Conservation (phyloP, 2,797 vertebrate genomes). For the Falco concolor region DNA sequence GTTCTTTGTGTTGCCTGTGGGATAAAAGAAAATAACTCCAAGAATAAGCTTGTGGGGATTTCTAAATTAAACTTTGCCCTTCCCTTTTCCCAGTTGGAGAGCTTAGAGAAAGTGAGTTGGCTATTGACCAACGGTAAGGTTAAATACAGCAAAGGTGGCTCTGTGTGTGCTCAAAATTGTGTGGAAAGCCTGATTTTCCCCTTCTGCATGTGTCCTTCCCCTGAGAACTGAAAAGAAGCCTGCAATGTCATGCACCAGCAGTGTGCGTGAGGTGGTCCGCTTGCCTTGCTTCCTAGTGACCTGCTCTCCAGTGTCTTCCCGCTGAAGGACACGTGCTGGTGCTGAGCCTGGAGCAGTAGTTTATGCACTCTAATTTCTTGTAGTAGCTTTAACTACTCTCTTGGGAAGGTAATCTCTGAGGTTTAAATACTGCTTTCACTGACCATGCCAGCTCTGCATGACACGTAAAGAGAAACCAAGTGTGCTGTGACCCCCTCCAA, state of each 20-base stretch:
- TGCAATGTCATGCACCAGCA: not conserved
- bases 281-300: conserved; percentile 25
- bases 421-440: conserved; percentile 35
- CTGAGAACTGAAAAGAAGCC: not conserved
- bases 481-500: not conserved
- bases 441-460: conserved; percentile 44
- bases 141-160: conserved; percentile 13
- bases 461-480: not conserved
- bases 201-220: conserved; percentile 10
- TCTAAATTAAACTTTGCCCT: conserved; percentile 58
- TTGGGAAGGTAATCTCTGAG: not conserved
- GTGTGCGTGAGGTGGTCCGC: not conserved
- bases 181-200: conserved; percentile 30
- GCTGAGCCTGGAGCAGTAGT: conserved; percentile 14
- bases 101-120: conserved; percentile 42
- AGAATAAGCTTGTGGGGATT: not conserved
- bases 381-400: conserved; percentile 5
- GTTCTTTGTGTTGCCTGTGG: conserved; percentile 8
- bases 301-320: not conserved
- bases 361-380: not conserved
- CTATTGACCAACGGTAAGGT: conserved; percentile 48
- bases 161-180: conserved; percentile 2
- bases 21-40: conserved; percentile 7
- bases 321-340: not conserved
- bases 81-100: conserved; percentile 52